Conservation (phyloP, 1,140 invertebrate species). For the Drosophila paulistorum region DNA sequence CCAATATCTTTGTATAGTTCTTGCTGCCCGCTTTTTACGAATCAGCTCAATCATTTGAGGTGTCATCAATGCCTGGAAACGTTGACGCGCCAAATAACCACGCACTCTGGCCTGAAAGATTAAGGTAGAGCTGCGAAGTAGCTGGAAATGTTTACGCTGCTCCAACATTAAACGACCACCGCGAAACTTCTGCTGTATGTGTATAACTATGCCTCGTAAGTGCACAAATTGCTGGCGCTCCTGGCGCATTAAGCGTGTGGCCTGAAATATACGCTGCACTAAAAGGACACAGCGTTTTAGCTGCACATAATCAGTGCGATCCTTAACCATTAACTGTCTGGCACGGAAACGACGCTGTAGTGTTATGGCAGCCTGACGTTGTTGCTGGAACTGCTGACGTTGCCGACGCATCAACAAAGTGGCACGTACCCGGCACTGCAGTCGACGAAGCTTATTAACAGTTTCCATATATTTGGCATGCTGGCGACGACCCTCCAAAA, state of each 20-base stretch:
- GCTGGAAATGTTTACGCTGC: conserved; percentile 47
- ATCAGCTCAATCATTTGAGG: conserved; percentile 83
- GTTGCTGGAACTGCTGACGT: conserved; percentile 72
- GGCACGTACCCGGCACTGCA: conserved; percentile 83
- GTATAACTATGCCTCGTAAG: conserved; percentile 70
- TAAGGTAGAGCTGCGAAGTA: conserved; percentile 53
- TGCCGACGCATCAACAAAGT: conserved; percentile 54
- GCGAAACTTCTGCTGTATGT: conserved; percentile 84
- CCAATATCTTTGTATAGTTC: conserved; percentile 87
- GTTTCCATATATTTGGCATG: conserved; percentile 68
- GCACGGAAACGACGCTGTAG: conserved; percentile 85
- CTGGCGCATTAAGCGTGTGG: conserved; percentile 68
- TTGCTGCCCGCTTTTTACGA: conserved; percentile 84
- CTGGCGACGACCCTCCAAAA: conserved; percentile 47
- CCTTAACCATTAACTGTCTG: conserved; percentile 58
- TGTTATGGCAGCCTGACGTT: conserved; percentile 74
- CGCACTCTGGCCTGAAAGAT: conserved; percentile 83
- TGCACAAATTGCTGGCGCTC: conserved; percentile 72
- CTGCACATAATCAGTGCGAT: conserved; percentile 72
- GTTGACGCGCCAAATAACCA: conserved; percentile 84
- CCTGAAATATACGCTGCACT: conserved; percentile 83
- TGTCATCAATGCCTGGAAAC: conserved; percentile 82
- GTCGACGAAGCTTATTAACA: conserved; percentile 46
- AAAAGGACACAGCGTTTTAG: conserved; percentile 57
- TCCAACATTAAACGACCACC: conserved; percentile 76